These are phyloP conservation scores for Perca schrenkii DNA, from an alignment of 2,113 vertebrate genomes.

Conservation along the genomic window DNA sequence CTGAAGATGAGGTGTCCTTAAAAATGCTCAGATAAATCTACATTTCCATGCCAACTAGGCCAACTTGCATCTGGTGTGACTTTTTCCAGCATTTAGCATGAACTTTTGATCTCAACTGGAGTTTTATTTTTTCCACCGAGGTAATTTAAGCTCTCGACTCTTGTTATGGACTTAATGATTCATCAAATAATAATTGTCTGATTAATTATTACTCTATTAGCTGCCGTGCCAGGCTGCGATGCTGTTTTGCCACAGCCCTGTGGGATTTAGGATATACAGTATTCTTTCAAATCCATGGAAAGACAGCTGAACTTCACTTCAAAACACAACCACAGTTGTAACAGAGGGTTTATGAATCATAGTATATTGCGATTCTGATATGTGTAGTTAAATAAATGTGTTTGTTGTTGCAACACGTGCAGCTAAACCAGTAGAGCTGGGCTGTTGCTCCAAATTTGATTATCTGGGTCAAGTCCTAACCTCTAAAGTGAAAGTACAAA, in stretches of 20 bases:
- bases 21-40: neutral
- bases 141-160: neutral
- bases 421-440: constrained; percentile 40
- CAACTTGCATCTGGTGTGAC: neutral
- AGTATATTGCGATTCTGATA: neutral
- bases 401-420: constrained; percentile 44
- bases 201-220: neutral
- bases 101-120: neutral
- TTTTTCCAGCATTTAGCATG: neutral
- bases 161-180: neutral
- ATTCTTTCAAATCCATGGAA: constrained; percentile 1
- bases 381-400: constrained; percentile 1
- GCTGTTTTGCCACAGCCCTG: neutral
- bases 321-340: neutral
- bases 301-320: neutral
- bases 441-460: neutral
- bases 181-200: constrained; percentile 9
- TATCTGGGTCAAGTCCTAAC: constrained; percentile 5
- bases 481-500: constrained; percentile 4
- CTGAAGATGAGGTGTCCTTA: neutral
- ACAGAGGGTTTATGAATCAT: neutral
- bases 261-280: neutral
- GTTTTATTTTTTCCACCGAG: neutral
- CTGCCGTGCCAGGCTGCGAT: neutral
- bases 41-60: neutral